These are phyloP conservation scores for Pristiophorus japonicus DNA, from an alignment of 2,113 vertebrate genomes.

Conservation along the genomic window DNA sequence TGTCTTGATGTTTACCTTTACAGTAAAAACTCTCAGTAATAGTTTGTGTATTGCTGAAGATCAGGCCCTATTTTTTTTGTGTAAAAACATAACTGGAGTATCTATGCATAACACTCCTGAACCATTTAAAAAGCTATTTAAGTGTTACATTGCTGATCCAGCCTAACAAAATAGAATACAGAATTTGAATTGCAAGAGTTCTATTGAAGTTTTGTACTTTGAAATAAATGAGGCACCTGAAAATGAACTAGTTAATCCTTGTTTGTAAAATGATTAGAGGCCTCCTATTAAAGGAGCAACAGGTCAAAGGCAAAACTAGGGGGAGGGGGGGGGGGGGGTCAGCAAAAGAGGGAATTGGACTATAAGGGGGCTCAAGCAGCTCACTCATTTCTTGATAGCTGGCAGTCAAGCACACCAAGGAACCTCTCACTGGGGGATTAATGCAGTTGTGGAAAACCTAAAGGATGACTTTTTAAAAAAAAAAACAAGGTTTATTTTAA, in stretches of 20 bases:
- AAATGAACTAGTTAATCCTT: not conserved
- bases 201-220: not conserved
- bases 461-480: not conserved
- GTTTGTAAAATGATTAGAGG: not conserved
- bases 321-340: not conserved
- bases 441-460: too few species aligned
- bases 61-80: not conserved
- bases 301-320: not conserved
- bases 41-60: not conserved
- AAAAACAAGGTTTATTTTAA: not conserved
- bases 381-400: not conserved
- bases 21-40: not conserved
- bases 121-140: not conserved
- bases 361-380: not conserved
- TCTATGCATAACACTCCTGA: not conserved
- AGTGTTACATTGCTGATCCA: not conserved
- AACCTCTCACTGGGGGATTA: not conserved
- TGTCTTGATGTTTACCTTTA: not conserved
- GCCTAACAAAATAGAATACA: not conserved
- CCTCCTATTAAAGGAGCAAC: not conserved
- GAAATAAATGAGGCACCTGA: not conserved
- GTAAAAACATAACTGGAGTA: not conserved
- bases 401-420: not conserved
- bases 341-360: not conserved
- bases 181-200: not conserved